Evolutionary conservation across 2,888 invertebrate species (phyloP), one percentile per base, ranked within the genome.

Genomic region (Luperina nickerlii): DNA sequence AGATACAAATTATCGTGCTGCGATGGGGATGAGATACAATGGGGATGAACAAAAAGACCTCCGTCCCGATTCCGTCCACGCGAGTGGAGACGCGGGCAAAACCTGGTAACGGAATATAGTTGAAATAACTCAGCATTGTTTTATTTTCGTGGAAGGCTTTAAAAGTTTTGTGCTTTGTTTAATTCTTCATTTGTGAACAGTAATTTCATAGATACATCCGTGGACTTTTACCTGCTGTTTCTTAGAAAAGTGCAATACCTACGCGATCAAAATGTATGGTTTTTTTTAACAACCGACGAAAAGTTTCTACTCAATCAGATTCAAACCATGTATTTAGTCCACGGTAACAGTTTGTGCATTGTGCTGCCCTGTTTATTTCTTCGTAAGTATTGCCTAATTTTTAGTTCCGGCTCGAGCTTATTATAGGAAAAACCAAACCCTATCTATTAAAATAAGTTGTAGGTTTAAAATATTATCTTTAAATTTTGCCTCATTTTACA

Each of bases 1-100:
- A 78, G 74, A 32, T 68, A 86, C 81, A 77, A 80, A 77, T 85
- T 81, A 81, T 83, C 68, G 2, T 77, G 57, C 73, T 75, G 70
- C 76, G 69, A 75, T 78, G 83, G 80, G 67, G 54, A 77, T 72
- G 74, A 77, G 54, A 85, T 86, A 86, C 83, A 86, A 86, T 86
- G 72, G 77, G 69, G 65, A 54, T 72, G 81, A 85, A 73, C 81
- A 83, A 85, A 85, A 85, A 84, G 75, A 78, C 75, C 74, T 18
- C 38, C 75, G 77, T 77, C 63, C 51, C 75, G 87, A 86, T 85
- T 85, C 42, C 38, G 18, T 83, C 73, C 87, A 73, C 73, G 74
- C 77, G 81, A 86, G 69, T 78, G 86, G 83, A 86, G 86, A 54
- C 73, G 69, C 72, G 42, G 62, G 72, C 73, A 77, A 83, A 86